Conservation (phyloP, 2,113 vertebrate species). For the Sitta europaea region DNA sequence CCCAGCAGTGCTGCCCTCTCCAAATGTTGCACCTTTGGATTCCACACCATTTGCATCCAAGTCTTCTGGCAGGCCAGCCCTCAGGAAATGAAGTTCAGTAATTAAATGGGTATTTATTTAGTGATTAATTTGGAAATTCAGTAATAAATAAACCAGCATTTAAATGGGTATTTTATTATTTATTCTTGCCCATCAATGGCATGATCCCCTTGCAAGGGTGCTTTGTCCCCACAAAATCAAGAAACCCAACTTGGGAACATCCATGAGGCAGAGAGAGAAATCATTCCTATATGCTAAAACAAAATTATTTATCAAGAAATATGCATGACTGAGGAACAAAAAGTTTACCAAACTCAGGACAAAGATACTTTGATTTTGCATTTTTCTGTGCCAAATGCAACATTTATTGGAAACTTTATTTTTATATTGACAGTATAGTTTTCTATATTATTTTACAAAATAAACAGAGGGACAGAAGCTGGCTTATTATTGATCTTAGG, state of each 20-base stretch:
- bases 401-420: not conserved
- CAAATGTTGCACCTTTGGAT: not conserved
- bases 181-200: not conserved
- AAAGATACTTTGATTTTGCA: not conserved
- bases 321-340: not conserved
- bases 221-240: not conserved
- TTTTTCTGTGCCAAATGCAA: not conserved
- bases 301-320: not conserved
- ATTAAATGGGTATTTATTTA: not conserved
- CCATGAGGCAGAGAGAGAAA: not conserved
- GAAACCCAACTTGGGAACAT: not conserved
- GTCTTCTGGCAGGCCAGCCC: not conserved
- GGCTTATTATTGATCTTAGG: not conserved
- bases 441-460: not conserved
- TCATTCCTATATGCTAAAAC: not conserved
- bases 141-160: not conserved
- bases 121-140: not conserved
- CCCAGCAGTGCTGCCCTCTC: accelerated
- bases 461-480: not conserved
- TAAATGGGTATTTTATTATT: not conserved
- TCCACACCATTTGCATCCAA: not conserved
- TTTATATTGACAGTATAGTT: not conserved
- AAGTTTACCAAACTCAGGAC: not conserved
- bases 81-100: not conserved
- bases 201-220: not conserved